A percentile compares a stretch with the other conserved stretches of the same genome.
These are phyloP conservation scores for Eupithecia inturbata DNA, from an alignment of 2,888 invertebrate genomes.

Conservation along the genomic window DNA sequence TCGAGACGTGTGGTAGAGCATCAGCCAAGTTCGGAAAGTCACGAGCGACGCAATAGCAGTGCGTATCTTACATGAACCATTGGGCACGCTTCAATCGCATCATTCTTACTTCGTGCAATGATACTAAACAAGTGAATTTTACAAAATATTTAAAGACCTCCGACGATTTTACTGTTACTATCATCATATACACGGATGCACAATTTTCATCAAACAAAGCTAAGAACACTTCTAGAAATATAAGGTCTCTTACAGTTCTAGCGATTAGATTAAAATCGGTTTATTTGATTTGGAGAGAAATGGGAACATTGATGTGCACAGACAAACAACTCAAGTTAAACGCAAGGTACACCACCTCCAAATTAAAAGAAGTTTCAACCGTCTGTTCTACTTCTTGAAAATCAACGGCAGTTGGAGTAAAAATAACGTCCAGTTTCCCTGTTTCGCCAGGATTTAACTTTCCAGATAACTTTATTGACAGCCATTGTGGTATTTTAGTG, in stretches of 20 bases:
- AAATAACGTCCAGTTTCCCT: conserved; percentile 77
- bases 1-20: not conserved
- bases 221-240: not conserved
- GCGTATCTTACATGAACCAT: not conserved
- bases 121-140: not conserved
- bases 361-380: conserved; percentile 71
- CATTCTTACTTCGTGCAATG: too few relatives aligned
- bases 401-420: conserved; percentile 75
- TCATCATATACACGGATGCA: not conserved
- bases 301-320: not conserved
- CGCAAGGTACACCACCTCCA: conserved; percentile 71
- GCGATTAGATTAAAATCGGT: not conserved
- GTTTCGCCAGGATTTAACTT: conserved; percentile 78
- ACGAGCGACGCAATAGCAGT: not conserved
- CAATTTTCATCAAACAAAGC: not conserved
- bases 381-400: conserved; percentile 74
- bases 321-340: not conserved
- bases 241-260: not conserved
- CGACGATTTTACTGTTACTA: not conserved
- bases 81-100: too few relatives aligned
- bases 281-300: not conserved
- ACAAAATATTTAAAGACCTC: not conserved
- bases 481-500: conserved; percentile 63
- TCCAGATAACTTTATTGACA: conserved; percentile 68
- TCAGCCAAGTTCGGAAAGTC: not conserved